Conservation (phyloP, 2,888 invertebrate genomes). For the Uropetala carovei region DNA sequence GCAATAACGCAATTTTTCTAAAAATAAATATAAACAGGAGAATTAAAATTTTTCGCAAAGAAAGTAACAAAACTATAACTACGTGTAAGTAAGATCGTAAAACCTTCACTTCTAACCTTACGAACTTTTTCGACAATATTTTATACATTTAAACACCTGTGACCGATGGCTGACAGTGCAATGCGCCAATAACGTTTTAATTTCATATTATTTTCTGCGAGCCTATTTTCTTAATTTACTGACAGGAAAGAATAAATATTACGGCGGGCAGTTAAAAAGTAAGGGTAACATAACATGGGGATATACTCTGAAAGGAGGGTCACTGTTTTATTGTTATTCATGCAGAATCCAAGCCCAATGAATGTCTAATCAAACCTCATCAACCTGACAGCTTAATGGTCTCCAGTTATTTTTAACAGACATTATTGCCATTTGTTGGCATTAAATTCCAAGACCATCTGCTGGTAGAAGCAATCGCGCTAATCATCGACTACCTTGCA, state of each 20-base stretch:
- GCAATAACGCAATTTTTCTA: no score
- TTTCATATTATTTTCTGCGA: not conserved
- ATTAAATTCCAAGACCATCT: not conserved
- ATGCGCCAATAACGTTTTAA: no score
- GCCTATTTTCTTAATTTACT: not conserved
- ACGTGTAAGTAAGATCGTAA: no score
- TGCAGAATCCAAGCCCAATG: not conserved
- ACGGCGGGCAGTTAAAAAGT: not conserved
- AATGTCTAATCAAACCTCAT: conserved; percentile 49
- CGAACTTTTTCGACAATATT: no score
- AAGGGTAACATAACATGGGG: not conserved
- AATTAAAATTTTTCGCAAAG: no score
- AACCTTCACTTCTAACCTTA: no score
- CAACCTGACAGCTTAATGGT: conserved; percentile 36
- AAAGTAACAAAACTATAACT: no score
- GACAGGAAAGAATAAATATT: not conserved
- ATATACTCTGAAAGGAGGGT: not conserved
- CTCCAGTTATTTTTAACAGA: not conserved
- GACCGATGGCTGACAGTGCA: no score
- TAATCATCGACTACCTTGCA: conserved; percentile 15
- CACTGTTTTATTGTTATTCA: no score
- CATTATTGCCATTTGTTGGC: not conserved
- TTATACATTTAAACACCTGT: no score
- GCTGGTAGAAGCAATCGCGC: not conserved
- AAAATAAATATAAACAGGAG: no score